Conservation (phyloP, 2,888 invertebrate species). For the Euproctis similis region DNA sequence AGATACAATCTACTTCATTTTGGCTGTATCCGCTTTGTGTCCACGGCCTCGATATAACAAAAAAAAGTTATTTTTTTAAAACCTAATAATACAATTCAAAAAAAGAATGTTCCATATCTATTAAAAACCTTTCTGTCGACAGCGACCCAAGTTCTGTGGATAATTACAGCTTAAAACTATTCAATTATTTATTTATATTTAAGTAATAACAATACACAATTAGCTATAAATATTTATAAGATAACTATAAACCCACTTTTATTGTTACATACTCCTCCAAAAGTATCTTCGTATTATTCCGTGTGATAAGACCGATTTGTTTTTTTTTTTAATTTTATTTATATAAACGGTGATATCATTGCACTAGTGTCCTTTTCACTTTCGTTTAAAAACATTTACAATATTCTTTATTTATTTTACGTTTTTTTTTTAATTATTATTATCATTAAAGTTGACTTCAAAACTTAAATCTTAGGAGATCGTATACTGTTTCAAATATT, state of each 20-base stretch:
- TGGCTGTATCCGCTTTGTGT: constrained; percentile 4
- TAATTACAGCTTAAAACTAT: constrained; percentile 73
- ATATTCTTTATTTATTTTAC: too few relatives aligned
- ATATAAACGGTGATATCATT: constrained; percentile 58
- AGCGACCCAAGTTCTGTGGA: constrained; percentile 61
- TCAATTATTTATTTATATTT: constrained; percentile 75
- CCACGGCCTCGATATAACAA: constrained; percentile 21
- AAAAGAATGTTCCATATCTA: constrained; percentile 46
- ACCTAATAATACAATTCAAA: constrained; percentile 56
- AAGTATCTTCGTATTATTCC: constrained; percentile 53
- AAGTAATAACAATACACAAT: constrained; percentile 76
- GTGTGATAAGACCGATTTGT: constrained; percentile 34
- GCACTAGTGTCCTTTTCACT: constrained; percentile 62
- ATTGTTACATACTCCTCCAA: constrained; percentile 63
- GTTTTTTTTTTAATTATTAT: too few relatives aligned
- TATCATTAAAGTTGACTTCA: constrained; percentile 74
- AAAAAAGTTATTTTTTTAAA: constrained; percentile 37
- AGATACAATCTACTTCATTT: constrained; percentile 4
- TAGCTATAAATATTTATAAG: constrained; percentile 77
- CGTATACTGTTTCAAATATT: constrained; percentile 77
- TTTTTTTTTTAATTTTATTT: constrained; percentile 31
- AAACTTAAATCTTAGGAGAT: constrained; percentile 75
- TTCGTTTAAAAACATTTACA: constrained; percentile 56
- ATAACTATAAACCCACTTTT: constrained; percentile 69
- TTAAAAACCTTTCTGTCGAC: constrained; percentile 39